Percentiles rank a stretch among this genome's conserved stretches.
phyloP scores from a whole-genome alignment of 1,140 invertebrate genomes.

The Laupala kohalensis region DNA sequence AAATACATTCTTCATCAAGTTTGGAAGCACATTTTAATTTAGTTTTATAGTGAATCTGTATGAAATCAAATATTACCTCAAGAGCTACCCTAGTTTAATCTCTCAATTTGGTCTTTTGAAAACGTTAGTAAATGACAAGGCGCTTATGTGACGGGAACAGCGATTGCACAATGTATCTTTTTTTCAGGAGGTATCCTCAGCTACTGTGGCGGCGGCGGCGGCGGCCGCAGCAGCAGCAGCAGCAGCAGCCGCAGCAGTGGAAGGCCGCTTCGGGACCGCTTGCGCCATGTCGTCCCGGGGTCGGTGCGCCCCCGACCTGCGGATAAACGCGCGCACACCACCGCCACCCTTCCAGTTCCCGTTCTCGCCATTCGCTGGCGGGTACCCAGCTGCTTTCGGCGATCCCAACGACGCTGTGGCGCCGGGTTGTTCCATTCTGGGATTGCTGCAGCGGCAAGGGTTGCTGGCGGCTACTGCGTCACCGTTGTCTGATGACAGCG shows the following conservation, averaged over 20 bases:
- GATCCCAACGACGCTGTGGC: slow-evolving; percentile 17
- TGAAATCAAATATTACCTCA: too few relatives aligned
- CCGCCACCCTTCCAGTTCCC: slow-evolving; percentile 30
- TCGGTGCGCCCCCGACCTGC: background rate
- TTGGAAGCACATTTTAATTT: too few relatives aligned
- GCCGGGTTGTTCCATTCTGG: slow-evolving; percentile 12
- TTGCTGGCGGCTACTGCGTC: slow-evolving; percentile 6
- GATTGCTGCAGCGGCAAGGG: slow-evolving; percentile 14
- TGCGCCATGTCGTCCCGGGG: slow-evolving; percentile 8
- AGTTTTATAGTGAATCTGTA: too few relatives aligned
- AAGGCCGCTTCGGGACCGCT: slow-evolving; percentile 9
- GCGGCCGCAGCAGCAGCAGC: too few relatives aligned
- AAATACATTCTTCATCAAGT: too few relatives aligned
- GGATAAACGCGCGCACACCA: slow-evolving; percentile 25
- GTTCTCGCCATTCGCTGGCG: slow-evolving; percentile 21
- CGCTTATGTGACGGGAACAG: too few relatives aligned
- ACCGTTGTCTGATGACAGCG: slow-evolving; percentile 20
- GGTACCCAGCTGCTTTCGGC: background rate
- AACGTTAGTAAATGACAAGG: too few relatives aligned
- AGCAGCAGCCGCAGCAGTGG: background rate
- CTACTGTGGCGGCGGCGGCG: background rate
- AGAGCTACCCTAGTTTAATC: too few relatives aligned
- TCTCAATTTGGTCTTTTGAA: too few relatives aligned
- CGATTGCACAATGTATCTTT: too few relatives aligned
- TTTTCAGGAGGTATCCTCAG: background rate